Conservation (phyloP, 2,113 vertebrate species). For the Scomber japonicus region DNA sequence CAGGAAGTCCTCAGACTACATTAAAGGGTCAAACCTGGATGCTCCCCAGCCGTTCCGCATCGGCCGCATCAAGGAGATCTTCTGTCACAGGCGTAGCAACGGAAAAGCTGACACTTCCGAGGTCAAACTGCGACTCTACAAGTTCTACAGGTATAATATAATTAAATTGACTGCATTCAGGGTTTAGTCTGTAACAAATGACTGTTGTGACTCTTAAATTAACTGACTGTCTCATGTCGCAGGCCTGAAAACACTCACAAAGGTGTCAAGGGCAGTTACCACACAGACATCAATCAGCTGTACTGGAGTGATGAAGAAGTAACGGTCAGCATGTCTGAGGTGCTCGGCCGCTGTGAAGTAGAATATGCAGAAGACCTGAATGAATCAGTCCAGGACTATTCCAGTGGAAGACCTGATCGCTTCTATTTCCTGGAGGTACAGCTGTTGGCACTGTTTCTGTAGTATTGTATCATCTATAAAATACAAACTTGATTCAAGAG, state of each 20-base stretch:
- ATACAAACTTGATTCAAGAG: not conserved
- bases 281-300: slow-evolving; percentile 94
- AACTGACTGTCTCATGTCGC: not conserved
- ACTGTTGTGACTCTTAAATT: not conserved
- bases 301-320: slow-evolving; percentile 98
- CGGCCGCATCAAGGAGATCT: slow-evolving; percentile 93
- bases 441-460: not conserved
- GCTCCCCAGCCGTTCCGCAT: slow-evolving; percentile 92
- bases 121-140: slow-evolving; percentile 91
- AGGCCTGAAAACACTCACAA: slow-evolving; percentile 97
- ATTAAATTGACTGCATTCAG: not conserved
- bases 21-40: slow-evolving; percentile 96
- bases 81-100: slow-evolving; percentile 88
- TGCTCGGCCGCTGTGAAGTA: slow-evolving; percentile 91
- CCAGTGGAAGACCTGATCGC: slow-evolving; percentile 86
- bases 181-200: not conserved
- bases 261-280: slow-evolving; percentile 90
- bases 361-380: slow-evolving; percentile 93
- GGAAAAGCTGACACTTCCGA: slow-evolving; percentile 88
- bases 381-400: slow-evolving; percentile 90
- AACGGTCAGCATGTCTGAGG: slow-evolving; percentile 86
- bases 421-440: slow-evolving; percentile 97
- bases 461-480: not conserved
- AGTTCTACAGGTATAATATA: slow-evolving; percentile 90
- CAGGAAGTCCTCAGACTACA: slow-evolving; percentile 96